Base-by-base conservation (phyloP, 2,888 invertebrate genomes). In the Pyrrhosoma nymphula region DNA sequence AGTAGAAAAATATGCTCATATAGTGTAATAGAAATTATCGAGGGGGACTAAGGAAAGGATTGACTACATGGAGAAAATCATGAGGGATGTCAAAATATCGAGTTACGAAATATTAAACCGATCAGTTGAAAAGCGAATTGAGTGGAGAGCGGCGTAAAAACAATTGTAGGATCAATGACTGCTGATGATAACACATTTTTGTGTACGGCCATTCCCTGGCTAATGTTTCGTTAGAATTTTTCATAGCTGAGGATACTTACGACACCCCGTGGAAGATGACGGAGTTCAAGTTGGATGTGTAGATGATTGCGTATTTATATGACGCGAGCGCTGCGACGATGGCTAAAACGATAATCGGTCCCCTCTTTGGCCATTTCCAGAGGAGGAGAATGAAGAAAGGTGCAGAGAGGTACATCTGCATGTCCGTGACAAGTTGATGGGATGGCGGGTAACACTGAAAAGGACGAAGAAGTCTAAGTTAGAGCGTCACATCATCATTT, bases 361-460 rank as follows among this genome's bases (percentile, higher is more conserved):
- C 95, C 56, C 93, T 95, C 63, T 90, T 88, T 18, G 95, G 95
- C n/a, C 88, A 69, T 75, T 95, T 95, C 95, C 93, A 95, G 6
- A 95, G 88, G 88, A 90, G 30, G 35, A 95, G 75, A 18, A 95
- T 95, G 26, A 95, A 89, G 63, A 95, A 95, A n/a, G 95, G 95
- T 26, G 95, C 95, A 10, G 89, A 75, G 23, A 95, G 56, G 69
- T 95, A 95, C 95, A 95, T 95, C 90, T 95, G 95, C 95, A 95
- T 95, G 63, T 95, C 95, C 12, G 95, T 95, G 39, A 95, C 89
- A 14, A 95, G 95, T 88, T 95, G 95, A 82, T 95, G 95, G 10
- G 95, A 93, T n/a, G 95, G 95, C n/a, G 95, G 95, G 82, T 95
- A 95, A n/a, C 95, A 95, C 95, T 95, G 95, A 16, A 89, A 95